phyloP scores from a whole-genome alignment of 2,113 vertebrate genomes.

The Melanerpes formicivorus region DNA sequence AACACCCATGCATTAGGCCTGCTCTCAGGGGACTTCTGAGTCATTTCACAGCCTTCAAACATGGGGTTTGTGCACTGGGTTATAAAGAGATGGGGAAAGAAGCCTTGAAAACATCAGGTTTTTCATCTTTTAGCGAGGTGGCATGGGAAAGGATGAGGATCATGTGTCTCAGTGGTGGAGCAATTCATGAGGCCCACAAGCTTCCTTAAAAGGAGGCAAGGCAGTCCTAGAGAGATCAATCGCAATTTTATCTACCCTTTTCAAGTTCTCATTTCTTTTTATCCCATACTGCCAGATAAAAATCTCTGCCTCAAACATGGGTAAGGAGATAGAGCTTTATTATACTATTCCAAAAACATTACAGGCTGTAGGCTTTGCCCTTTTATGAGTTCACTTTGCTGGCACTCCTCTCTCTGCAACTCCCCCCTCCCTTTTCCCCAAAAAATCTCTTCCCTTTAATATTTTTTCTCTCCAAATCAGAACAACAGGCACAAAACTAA shows the following conservation, averaged over 20 bases:
- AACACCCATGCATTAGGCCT: neutral
- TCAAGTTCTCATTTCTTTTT: conserved; percentile 72
- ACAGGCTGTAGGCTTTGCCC: conserved; percentile 45
- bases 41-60: conserved; percentile 13
- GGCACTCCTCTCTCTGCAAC: conserved; percentile 6
- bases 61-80: neutral
- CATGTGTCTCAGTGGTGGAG: neutral
- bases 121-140: conserved; percentile 29
- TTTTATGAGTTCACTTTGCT: conserved; percentile 59
- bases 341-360: conserved; percentile 66
- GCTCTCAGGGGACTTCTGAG: neutral
- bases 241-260: conserved; percentile 67
- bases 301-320: conserved; percentile 64
- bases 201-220: conserved; percentile 41
- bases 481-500: conserved; percentile 79
- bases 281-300: conserved; percentile 51
- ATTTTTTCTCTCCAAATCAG: conserved; percentile 70
- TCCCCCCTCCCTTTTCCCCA: too few species aligned
- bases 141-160: conserved; percentile 3
- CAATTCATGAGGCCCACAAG: conserved; percentile 35
- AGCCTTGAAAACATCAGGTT: neutral
- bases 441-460: conserved; percentile 47
- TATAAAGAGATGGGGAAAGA: conserved; percentile 16
- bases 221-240: conserved; percentile 67
- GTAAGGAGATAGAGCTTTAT: conserved; percentile 72